A percentile compares a stretch with the other conserved stretches of the same genome.
These are phyloP conservation scores for Anolis carolinensis DNA, from an alignment of 2,113 vertebrate species.

Conservation along the genomic window DNA sequence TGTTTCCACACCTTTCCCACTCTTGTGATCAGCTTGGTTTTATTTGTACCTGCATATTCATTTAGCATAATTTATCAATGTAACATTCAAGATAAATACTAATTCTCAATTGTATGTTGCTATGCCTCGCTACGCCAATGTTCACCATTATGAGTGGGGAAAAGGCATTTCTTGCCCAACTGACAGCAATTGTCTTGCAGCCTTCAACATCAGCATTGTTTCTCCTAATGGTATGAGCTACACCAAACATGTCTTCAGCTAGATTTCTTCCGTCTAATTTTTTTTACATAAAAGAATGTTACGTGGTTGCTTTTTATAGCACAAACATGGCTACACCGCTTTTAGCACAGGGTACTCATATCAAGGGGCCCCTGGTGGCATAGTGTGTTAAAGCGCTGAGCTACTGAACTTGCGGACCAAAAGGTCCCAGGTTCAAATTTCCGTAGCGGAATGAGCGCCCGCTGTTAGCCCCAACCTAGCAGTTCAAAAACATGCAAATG, in stretches of 20 bases:
- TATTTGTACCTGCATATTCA: neutral
- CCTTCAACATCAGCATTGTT: neutral
- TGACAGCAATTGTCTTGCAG: neutral
- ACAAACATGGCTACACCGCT: neutral
- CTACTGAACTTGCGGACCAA: too few species aligned
- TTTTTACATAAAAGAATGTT: neutral
- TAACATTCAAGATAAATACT: neutral
- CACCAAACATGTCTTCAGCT: neutral
- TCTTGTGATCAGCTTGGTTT: too few species aligned
- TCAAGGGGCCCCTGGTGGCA: too few species aligned
- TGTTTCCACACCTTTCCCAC: neutral
- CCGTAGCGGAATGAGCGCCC: too few species aligned
- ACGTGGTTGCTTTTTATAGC: neutral
- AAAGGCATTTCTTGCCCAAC: neutral
- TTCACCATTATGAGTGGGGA: neutral
- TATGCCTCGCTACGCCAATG: neutral
- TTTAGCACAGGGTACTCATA: neutral
- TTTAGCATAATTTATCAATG: neutral
- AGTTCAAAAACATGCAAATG: too few species aligned
- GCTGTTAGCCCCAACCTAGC: too few species aligned
- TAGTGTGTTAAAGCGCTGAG: too few species aligned
- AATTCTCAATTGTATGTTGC: neutral
- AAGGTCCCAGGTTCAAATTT: too few species aligned
- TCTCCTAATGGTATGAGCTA: neutral
- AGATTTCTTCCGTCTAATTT: neutral